Percentiles rank a stretch among this genome's conserved stretches.
Conservation (phyloP, 2,113 vertebrate species). For the Felis catus region DNA sequence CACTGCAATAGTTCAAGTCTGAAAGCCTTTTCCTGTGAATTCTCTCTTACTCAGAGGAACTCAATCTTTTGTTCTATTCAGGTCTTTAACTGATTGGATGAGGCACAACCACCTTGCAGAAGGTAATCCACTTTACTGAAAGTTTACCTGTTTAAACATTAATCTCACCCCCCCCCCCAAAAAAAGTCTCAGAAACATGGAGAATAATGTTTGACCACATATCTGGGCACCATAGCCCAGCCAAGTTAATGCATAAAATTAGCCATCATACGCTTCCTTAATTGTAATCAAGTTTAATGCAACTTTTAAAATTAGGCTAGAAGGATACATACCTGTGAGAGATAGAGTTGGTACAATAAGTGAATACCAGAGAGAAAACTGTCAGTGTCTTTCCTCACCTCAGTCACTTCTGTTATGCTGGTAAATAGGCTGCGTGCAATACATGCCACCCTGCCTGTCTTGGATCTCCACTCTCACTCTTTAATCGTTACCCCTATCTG, state of each 20-base stretch:
- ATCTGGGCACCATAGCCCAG: not conserved
- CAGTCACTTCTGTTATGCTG: not conserved
- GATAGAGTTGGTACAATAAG: not conserved
- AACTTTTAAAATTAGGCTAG: not conserved
- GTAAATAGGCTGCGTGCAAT: not conserved
- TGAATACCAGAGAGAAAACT: not conserved
- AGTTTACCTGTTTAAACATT: not conserved
- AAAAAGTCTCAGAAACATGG: not conserved
- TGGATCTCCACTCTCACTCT: not conserved
- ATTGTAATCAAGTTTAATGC: not conserved
- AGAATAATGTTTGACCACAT: not conserved
- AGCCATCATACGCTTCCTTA: not conserved
- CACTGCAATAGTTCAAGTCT: not conserved
- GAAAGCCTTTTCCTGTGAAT: not conserved
- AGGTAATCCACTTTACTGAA: not conserved
- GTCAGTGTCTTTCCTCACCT: not conserved
- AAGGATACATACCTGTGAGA: not conserved
- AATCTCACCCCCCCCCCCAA: not conserved
- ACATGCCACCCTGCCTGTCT: not conserved
- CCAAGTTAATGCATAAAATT: not conserved
- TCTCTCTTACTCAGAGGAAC: not conserved
- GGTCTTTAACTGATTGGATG: not conserved
- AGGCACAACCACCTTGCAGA: not conserved
- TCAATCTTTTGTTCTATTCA: not conserved
- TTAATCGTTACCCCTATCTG: fast-evolving